A percentile compares a stretch with the other conserved stretches of the same genome.
Evolutionary conservation across 2,888 invertebrate genomes (phyloP).

Genomic region (Arenicola marina): DNA sequence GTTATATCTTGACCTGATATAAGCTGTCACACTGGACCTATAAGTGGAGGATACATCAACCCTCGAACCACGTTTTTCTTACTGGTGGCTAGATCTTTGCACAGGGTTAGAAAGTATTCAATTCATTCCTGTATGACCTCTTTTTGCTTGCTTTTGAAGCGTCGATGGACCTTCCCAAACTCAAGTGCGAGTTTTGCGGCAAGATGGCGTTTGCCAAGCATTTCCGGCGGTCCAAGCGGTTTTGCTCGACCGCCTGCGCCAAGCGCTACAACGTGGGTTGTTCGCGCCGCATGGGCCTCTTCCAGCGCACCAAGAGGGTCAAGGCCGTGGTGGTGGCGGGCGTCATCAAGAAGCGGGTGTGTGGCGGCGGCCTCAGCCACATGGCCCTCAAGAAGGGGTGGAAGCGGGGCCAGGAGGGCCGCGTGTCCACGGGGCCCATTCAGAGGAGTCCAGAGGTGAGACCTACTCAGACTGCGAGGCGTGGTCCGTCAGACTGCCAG

Average conservation of each 20-base stretch:
- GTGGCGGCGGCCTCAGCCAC: too few relatives aligned
- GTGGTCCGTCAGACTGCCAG: too few relatives aligned
- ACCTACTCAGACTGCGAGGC: background rate
- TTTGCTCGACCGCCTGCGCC: constrained; percentile 76
- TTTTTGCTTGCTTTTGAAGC: background rate
- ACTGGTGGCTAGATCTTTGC: too few relatives aligned
- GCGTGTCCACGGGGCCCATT: constrained; percentile 20
- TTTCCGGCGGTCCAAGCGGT: constrained; percentile 73
- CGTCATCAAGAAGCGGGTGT: constrained; percentile 1
- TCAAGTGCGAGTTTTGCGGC: constrained; percentile 75
- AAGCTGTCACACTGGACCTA: too few relatives aligned
- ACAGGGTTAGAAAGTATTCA: too few relatives aligned
- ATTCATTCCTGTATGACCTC: too few relatives aligned
- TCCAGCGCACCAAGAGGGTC: background rate
- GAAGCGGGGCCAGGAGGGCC: constrained; percentile 13
- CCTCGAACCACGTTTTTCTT: too few relatives aligned
- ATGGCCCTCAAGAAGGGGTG: constrained; percentile 9
- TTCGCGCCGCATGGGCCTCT: constrained; percentile 51
- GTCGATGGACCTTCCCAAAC: constrained; percentile 6
- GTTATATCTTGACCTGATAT: too few relatives aligned
- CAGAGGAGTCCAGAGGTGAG: constrained; percentile 4
- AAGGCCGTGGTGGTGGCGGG: constrained; percentile 7
- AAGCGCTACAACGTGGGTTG: constrained; percentile 66
- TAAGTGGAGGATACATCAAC: too few relatives aligned
- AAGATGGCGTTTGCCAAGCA: constrained; percentile 70